These are phyloP conservation scores for Plebejus argus DNA, from an alignment of 2,888 invertebrate species.

Conservation along the genomic window DNA sequence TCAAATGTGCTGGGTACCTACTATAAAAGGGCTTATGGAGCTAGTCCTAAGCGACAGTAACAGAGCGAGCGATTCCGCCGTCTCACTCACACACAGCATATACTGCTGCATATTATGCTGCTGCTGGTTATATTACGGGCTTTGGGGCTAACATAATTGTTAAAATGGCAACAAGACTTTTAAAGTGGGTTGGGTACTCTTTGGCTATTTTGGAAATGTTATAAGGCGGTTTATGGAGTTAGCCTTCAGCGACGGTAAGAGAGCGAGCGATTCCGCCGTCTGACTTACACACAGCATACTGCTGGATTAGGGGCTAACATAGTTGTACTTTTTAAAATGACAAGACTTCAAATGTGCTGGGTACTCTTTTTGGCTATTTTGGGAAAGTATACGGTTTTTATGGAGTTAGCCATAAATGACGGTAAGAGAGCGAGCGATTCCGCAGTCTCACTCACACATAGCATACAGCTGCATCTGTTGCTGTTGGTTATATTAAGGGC, in stretches of 20 bases:
- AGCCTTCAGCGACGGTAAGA: conserved; percentile 66
- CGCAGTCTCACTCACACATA: conserved; percentile 56
- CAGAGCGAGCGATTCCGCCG: conserved; percentile 56
- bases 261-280: conserved; percentile 53
- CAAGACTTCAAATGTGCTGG: too few species aligned
- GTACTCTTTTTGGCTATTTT: too few species aligned
- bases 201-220: too few species aligned
- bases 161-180: too few species aligned
- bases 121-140: conserved; percentile 56
- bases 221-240: too few species aligned
- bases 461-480: conserved; percentile 47
- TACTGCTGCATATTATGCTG: conserved; percentile 54
- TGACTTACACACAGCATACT: conserved; percentile 57
- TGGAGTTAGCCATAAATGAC: conserved; percentile 38
- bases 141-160: too few species aligned
- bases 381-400: too few species aligned
- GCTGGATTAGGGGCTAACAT: conserved; percentile 45
- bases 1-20: too few species aligned
- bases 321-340: too few species aligned
- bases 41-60: conserved; percentile 54
- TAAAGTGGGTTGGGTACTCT: too few species aligned
- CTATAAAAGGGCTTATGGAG: too few species aligned
- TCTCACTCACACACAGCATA: conserved; percentile 56
- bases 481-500: too few species aligned
- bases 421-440: conserved; percentile 63